A percentile compares a stretch with the other conserved stretches of the same genome.
Conservation (phyloP, 1,140 invertebrate species). For the Tetragnatha versicolor region DNA sequence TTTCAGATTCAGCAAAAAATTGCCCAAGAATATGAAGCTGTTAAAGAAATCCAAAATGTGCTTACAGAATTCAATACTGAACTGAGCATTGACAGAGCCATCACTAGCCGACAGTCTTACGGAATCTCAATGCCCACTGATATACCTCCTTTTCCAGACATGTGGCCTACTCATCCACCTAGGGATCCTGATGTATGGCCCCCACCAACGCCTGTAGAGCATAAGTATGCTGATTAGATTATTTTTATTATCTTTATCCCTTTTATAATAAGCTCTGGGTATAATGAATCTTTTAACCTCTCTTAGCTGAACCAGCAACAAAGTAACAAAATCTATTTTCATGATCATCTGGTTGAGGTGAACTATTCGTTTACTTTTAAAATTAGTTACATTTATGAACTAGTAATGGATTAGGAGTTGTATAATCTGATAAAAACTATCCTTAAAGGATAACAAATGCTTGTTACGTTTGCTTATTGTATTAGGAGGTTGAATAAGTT, state of each 20-base stretch:
- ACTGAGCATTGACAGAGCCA: conserved; percentile 65
- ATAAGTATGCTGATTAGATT: conserved; percentile 66
- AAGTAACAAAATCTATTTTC: too few relatives aligned
- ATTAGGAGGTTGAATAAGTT: too few relatives aligned
- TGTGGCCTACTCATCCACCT: conserved; percentile 75
- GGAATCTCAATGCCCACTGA: conserved; percentile 67
- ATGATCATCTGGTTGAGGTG: too few relatives aligned
- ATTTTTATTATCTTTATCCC: neutral
- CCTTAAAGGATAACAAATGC: too few relatives aligned
- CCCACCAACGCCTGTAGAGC: conserved; percentile 82
- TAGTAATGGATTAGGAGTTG: too few relatives aligned
- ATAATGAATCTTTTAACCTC: too few relatives aligned
- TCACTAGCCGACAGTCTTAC: conserved; percentile 20
- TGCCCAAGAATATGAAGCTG: conserved; percentile 86
- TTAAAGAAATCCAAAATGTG: conserved; percentile 80
- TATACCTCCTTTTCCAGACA: conserved; percentile 70
- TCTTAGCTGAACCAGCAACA: too few relatives aligned
- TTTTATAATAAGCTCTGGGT: too few relatives aligned
- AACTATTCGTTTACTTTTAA: too few relatives aligned
- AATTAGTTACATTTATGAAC: too few relatives aligned
- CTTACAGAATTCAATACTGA: conserved; percentile 73
- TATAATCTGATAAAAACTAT: too few relatives aligned
- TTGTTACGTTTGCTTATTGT: too few relatives aligned
- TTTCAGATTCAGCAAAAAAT: conserved; percentile 87
- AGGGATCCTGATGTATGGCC: conserved; percentile 90